Evolutionary conservation across 2,113 vertebrate species (phyloP).

Genomic region (Psettodes erumei): DNA sequence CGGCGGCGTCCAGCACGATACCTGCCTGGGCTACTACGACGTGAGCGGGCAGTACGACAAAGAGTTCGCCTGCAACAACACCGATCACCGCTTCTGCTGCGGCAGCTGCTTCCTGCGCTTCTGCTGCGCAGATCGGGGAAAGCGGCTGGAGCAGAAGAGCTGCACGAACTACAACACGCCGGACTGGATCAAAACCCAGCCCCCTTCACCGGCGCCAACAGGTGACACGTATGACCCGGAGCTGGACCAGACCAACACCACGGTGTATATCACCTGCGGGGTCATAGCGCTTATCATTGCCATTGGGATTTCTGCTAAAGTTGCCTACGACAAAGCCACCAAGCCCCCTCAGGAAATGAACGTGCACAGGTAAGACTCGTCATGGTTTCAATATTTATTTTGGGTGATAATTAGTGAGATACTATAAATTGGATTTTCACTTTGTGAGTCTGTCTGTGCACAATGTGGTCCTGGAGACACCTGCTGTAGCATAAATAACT

Average conservation of each 20-base stretch:
- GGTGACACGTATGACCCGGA: constrained; percentile 94
- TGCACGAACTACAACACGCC: constrained; percentile 97
- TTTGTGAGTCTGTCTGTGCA: no score
- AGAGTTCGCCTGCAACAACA: constrained; percentile 98
- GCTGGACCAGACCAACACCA: constrained; percentile 97
- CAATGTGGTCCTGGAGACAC: no score
- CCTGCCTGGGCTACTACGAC: constrained; percentile 97
- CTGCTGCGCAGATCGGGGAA: constrained; percentile 95
- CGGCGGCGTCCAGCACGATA: constrained; percentile 85
- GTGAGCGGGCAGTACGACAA: constrained; percentile 98
- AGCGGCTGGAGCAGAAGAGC: constrained; percentile 92
- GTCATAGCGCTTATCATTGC: constrained; percentile 94
- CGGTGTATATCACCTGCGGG: constrained; percentile 97
- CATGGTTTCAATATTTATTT: background rate
- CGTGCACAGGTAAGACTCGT: constrained; percentile 91
- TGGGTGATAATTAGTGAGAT: background rate
- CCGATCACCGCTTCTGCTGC: constrained; percentile 97
- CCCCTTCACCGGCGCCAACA: constrained; percentile 85
- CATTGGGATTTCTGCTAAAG: constrained; percentile 94
- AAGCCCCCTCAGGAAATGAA: constrained; percentile 98
- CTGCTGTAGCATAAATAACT: no score
- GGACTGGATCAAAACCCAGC: constrained; percentile 93
- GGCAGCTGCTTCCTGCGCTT: constrained; percentile 98
- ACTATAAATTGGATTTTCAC: no score
- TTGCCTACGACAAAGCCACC: constrained; percentile 97